Conservation (phyloP, 2,113 vertebrate species). For the Sander vitreus region DNA sequence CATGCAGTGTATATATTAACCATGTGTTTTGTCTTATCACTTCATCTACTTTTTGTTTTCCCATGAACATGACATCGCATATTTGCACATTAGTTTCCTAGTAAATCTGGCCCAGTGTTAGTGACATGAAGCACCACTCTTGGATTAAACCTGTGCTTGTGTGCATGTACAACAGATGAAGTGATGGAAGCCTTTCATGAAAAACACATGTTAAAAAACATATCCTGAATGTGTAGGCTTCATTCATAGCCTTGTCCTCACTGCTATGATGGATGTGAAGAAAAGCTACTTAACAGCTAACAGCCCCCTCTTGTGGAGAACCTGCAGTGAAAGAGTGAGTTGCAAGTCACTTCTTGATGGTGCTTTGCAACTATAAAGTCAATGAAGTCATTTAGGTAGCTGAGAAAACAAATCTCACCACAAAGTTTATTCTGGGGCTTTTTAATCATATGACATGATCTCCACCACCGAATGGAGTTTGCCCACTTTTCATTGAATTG, state of each 20-base stretch:
- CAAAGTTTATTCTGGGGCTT: not conserved
- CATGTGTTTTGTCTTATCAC: no score
- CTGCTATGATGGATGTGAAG: not conserved
- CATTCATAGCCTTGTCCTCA: no score
- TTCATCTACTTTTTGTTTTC: not conserved
- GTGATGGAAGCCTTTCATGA: not conserved
- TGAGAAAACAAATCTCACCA: not conserved
- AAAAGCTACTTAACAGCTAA: not conserved
- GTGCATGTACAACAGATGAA: not conserved
- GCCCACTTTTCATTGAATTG: not conserved
- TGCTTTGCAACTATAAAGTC: no score
- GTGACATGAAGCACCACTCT: not conserved
- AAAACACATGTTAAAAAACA: not conserved
- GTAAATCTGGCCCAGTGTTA: not conserved
- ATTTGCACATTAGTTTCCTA: no score
- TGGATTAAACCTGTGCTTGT: not conserved
- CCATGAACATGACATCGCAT: no score
- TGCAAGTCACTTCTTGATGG: no score
- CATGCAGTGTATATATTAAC: not conserved
- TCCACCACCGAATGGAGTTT: not conserved
- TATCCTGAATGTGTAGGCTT: not conserved
- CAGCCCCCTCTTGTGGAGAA: not conserved
- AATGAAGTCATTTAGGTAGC: no score
- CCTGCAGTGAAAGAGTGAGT: not conserved
- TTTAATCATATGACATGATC: not conserved